These are phyloP conservation scores for Pristionchus exspectatus DNA, from an alignment of 2,888 invertebrate genomes.

Conservation along the genomic window DNA sequence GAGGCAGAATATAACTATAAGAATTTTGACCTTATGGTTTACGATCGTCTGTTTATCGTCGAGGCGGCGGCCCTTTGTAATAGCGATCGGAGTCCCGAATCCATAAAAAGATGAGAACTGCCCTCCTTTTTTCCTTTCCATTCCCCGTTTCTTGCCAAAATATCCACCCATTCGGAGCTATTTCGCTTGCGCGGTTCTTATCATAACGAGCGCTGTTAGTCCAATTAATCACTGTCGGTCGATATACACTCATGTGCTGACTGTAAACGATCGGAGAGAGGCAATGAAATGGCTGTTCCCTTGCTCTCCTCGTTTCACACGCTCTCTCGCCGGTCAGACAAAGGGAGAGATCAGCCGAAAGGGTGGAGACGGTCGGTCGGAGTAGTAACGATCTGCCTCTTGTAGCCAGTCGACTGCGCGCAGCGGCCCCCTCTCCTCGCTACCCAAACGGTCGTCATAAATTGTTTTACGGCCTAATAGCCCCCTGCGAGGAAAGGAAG, in stretches of 20 bases:
- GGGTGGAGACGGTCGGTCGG: not conserved
- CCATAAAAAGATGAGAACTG: constrained; percentile 44
- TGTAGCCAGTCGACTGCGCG: constrained; percentile 31
- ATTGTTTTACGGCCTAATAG: constrained; percentile 56
- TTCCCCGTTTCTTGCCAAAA: not conserved
- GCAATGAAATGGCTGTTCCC: not conserved
- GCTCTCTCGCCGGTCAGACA: not conserved
- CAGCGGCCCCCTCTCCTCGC: constrained; percentile 5
- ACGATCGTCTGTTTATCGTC: constrained; percentile 47
- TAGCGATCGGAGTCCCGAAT: constrained; percentile 31
- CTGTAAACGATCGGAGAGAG: not conserved
- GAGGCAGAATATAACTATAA: constrained; percentile 27
- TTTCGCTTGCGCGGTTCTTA: not conserved
- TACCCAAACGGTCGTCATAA: constrained; percentile 51
- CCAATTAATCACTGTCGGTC: constrained; percentile 17
- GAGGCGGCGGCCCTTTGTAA: constrained; percentile 28
- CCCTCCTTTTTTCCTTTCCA: not conserved
- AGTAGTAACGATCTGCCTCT: constrained; percentile 14
- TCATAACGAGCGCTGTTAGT: not conserved
- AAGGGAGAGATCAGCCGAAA: not conserved
- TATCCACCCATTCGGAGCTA: not conserved
- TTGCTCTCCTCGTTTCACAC: not conserved
- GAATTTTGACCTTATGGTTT: constrained; percentile 51
- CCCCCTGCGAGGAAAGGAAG: constrained; percentile 51
- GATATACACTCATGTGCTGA: not conserved